Percentiles rank a stretch among this genome's conserved stretches.
phyloP scores from a whole-genome alignment of 2,113 vertebrate genomes.

The Cololabis saira region DNA sequence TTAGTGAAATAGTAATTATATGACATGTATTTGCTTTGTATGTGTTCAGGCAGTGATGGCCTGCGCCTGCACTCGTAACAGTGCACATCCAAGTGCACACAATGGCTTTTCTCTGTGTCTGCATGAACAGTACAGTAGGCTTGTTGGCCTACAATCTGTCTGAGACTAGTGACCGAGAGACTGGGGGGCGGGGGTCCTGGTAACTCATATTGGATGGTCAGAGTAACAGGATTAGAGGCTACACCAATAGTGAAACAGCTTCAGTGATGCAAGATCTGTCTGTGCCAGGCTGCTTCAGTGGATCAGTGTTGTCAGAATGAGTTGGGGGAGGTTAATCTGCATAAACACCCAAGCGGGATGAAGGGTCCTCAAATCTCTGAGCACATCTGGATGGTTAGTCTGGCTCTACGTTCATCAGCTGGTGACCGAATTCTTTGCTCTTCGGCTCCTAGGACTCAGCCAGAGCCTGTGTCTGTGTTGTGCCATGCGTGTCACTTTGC shows the following conservation, averaged over 20 bases:
- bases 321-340: slow-evolving; percentile 56
- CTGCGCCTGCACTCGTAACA: slow-evolving; percentile 18
- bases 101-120: slow-evolving; percentile 45
- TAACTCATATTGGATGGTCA: slow-evolving; percentile 53
- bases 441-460: neutral
- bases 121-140: slow-evolving; percentile 9
- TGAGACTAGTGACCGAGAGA: slow-evolving; percentile 28
- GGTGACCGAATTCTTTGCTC: slow-evolving; percentile 3
- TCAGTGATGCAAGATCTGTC: slow-evolving; percentile 55
- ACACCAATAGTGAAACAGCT: slow-evolving; percentile 60
- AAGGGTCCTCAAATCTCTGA: slow-evolving; percentile 56
- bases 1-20: slow-evolving; percentile 1
- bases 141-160: slow-evolving; percentile 28
- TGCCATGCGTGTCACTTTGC: neutral
- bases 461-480: neutral
- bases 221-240: slow-evolving; percentile 78
- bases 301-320: slow-evolving; percentile 40
- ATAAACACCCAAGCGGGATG: slow-evolving; percentile 51
- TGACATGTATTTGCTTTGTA: neutral
- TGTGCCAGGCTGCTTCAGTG: slow-evolving; percentile 58
- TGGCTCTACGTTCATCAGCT: slow-evolving; percentile 38
- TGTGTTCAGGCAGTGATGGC: slow-evolving; percentile 16
- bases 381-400: slow-evolving; percentile 63
- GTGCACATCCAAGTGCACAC: slow-evolving; percentile 24
- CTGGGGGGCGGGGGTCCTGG: slow-evolving; percentile 34